phyloP scores from a whole-genome alignment of 1,140 invertebrate genomes.

The Dreissena rostriformis region DNA sequence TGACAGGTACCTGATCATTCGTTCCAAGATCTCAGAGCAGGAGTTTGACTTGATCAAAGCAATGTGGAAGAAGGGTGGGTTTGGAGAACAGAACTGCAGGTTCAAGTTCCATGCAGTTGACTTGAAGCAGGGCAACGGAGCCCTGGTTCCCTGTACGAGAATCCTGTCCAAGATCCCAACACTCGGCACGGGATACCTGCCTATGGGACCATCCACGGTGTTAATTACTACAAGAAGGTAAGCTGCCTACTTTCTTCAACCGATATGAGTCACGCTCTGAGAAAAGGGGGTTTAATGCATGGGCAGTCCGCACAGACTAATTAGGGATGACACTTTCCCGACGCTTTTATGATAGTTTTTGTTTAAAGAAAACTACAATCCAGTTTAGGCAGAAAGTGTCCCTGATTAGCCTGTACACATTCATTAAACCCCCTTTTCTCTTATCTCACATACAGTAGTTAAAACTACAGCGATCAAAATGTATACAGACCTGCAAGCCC shows the following conservation, averaged over 20 bases:
- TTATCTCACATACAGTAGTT: too few species aligned
- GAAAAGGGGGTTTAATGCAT: too few species aligned
- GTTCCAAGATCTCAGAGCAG: slow-evolving; percentile 52
- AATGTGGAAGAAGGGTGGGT: slow-evolving; percentile 66
- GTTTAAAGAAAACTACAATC: too few species aligned
- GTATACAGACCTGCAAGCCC: too few species aligned
- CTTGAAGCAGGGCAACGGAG: slow-evolving; percentile 59
- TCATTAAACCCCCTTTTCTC: too few species aligned
- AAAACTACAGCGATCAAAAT: too few species aligned
- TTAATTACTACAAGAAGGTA: slow-evolving; percentile 62
- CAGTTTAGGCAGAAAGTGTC: too few species aligned
- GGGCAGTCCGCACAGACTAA: too few species aligned
- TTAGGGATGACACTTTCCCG: too few species aligned
- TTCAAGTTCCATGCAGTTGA: slow-evolving; percentile 70
- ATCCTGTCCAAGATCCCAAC: slow-evolving; percentile 69
- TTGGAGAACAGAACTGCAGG: slow-evolving; percentile 62
- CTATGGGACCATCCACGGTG: slow-evolving; percentile 67
- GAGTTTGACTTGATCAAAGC: slow-evolving; percentile 68
- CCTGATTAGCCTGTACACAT: too few species aligned
- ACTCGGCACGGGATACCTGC: slow-evolving; percentile 62
- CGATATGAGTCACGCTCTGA: too few species aligned
- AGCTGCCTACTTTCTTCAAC: background rate
- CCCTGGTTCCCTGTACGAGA: slow-evolving; percentile 62
- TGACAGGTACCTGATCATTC: slow-evolving; percentile 64
- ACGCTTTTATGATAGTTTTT: too few species aligned